Conservation (phyloP, 2,113 vertebrate species). For the Globicephala melas region DNA sequence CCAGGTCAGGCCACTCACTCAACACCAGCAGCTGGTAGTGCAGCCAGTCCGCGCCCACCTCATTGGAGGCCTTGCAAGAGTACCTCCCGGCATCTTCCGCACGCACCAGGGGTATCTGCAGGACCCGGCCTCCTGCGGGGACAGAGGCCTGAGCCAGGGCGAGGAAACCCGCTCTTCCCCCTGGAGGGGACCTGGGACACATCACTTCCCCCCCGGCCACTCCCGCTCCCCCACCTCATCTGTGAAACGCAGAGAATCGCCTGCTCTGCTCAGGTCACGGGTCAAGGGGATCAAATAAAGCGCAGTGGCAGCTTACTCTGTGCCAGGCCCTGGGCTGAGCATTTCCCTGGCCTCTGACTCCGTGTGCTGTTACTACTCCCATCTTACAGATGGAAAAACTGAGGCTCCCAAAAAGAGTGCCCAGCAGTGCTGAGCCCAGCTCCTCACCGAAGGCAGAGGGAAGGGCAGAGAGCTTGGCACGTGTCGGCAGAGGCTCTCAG, state of each 20-base stretch:
- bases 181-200: not conserved
- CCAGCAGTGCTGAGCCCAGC: not conserved
- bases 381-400: not conserved
- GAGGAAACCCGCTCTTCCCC: not conserved
- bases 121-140: constrained; percentile 87
- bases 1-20: constrained; percentile 78
- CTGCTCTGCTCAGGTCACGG: fast-evolving
- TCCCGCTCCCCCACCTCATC: not conserved
- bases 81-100: constrained; percentile 88
- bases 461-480: not conserved
- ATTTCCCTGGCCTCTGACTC: not conserved
- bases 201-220: fast-evolving
- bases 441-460: not conserved
- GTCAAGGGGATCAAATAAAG: not conserved
- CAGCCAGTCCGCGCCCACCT: constrained; percentile 89
- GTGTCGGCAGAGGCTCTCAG: not conserved
- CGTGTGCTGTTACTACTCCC: not conserved
- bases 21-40: constrained; percentile 91
- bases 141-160: not conserved
- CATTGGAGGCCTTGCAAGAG: constrained; percentile 89
- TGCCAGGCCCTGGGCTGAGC: not conserved
- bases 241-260: not conserved
- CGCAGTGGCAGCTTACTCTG: fast-evolving
- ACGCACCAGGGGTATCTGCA: constrained; percentile 86
- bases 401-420: not conserved